A percentile compares a stretch with the other conserved stretches of the same genome.
phyloP scores from a whole-genome alignment of 1,140 invertebrate species.

The Hyles euphorbiae region DNA sequence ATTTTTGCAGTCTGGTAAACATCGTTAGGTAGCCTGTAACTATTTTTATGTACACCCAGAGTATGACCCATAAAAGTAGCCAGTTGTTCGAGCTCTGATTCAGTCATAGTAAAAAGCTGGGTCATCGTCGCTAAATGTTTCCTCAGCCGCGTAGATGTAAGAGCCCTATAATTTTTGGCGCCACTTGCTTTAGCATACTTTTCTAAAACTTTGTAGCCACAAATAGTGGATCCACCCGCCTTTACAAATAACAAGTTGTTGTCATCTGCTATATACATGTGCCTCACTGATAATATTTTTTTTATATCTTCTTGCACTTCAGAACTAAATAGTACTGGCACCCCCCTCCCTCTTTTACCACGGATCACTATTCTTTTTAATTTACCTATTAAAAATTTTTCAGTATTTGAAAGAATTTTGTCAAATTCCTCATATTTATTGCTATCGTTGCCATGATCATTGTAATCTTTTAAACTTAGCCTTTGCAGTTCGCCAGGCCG shows the following conservation, averaged over 20 bases:
- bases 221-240: conserved; percentile 5
- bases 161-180: conserved; percentile 29
- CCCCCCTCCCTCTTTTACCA: conserved; percentile 22
- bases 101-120: conserved; percentile 40
- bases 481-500: conserved; percentile 30
- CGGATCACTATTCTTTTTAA: conserved; percentile 25
- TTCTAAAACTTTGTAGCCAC: conserved; percentile 10
- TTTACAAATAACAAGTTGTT: conserved; percentile 9
- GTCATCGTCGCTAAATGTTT: conserved; percentile 41
- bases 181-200: conserved; percentile 13
- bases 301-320: conserved; percentile 17
- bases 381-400: conserved; percentile 20
- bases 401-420: conserved; percentile 17
- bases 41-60: background rate
- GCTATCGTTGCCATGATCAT: conserved; percentile 18
- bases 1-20: conserved; percentile 8
- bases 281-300: conserved; percentile 6
- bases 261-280: background rate
- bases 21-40: conserved; percentile 1
- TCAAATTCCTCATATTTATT: conserved; percentile 27
- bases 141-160: conserved; percentile 30
- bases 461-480: conserved; percentile 22
- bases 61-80: conserved; percentile 6
- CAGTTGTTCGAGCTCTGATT: conserved; percentile 18
- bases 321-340: conserved; percentile 26